Conservation (phyloP, 2,888 invertebrate species). For the Eilema depressum region DNA sequence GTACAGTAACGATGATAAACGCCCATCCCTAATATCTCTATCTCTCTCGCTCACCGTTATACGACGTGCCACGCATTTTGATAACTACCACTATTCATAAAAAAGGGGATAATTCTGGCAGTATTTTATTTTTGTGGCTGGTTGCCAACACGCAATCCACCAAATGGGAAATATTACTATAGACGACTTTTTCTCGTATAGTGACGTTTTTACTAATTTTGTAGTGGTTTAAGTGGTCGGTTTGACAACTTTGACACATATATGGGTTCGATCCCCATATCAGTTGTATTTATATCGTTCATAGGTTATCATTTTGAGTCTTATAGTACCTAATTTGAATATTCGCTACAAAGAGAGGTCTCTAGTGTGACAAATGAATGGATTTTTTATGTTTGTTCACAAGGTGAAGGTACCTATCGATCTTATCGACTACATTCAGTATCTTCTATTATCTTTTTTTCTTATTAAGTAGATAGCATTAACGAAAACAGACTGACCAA, state of each 20-base stretch:
- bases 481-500: background rate
- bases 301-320: too few relatives aligned
- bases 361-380: too few relatives aligned
- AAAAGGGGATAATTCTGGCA: background rate
- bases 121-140: constrained; percentile 1
- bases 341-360: too few relatives aligned
- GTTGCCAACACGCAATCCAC: background rate
- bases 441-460: too few relatives aligned
- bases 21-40: background rate
- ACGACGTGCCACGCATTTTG: background rate
- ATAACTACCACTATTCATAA: constrained; percentile 1
- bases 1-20: background rate
- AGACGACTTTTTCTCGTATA: background rate
- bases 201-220: background rate
- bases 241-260: background rate
- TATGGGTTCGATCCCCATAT: background rate
- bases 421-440: too few relatives aligned
- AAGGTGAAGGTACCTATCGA: too few relatives aligned
- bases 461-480: too few relatives aligned
- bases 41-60: background rate
- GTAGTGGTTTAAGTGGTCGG: background rate
- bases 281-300: background rate
- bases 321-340: too few relatives aligned
- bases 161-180: background rate
- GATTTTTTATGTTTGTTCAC: too few relatives aligned